Evolutionary conservation across 2,888 invertebrate species (phyloP).

Genomic region (Agrochola macilenta): DNA sequence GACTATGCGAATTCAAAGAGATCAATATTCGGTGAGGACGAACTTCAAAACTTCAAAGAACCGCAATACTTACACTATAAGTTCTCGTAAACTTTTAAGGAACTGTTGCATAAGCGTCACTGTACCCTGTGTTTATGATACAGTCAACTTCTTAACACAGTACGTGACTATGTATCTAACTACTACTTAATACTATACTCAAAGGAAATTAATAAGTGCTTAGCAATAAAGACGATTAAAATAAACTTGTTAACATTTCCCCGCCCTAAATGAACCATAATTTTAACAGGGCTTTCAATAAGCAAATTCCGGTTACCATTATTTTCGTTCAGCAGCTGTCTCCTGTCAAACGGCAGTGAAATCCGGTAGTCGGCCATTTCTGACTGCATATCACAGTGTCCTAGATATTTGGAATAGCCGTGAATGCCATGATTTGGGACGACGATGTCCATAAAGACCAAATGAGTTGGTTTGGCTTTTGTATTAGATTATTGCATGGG

Average conservation of each 20-base stretch:
- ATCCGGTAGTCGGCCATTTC: constrained; percentile 47
- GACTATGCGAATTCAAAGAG: neutral
- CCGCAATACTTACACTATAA: neutral
- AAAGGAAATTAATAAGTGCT: neutral
- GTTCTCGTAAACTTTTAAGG: neutral
- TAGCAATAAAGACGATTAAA: neutral
- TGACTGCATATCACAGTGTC: constrained; percentile 36
- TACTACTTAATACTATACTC: neutral
- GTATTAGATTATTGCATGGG: constrained; percentile 12
- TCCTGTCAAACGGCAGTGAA: constrained; percentile 37
- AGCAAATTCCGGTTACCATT: constrained; percentile 41
- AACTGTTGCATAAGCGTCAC: neutral
- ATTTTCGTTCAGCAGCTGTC: constrained; percentile 49
- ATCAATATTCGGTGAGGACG: neutral
- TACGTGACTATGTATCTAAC: neutral
- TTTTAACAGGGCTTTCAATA: constrained; percentile 25
- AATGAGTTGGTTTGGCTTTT: constrained; percentile 21
- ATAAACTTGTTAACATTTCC: constrained; percentile 12
- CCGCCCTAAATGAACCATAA: neutral
- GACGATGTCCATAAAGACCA: neutral
- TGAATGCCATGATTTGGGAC: constrained; percentile 34
- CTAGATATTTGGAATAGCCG: constrained; percentile 45
- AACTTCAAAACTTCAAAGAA: too few species aligned
- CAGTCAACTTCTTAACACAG: neutral
- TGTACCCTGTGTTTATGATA: neutral